Evolutionary conservation across 2,888 invertebrate genomes (phyloP), one percentile per base, ranked within the genome.

Genomic region (Agonopterix heracliana): DNA sequence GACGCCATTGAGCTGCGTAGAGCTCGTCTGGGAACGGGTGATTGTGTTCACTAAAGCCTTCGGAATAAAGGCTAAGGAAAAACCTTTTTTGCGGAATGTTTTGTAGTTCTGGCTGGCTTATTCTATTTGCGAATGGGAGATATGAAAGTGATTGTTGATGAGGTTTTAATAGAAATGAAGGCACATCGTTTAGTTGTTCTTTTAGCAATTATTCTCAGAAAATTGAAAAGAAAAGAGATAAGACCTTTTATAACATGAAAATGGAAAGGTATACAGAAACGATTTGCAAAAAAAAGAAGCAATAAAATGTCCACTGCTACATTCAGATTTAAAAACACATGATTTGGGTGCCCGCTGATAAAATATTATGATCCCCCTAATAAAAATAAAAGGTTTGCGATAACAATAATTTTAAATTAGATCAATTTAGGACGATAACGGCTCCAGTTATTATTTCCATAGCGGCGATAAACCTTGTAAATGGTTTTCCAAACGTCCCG

Each of bases 391-490:
- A 79, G 81, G 80, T 75, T 77, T 65, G 72, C 81, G 71, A 83
- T 84, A 86, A 82, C 84, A 85, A 85, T 86, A 84, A 84, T 84
- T 85, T 82, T 81, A 81, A 85, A 86, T 84, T 84, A 84, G 83
- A 85, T 83, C 85, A 82, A 84, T 85, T 85, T 83, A 78, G 85
- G 77, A 79, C 77, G 83, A 85, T 85, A 85, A 84, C 81, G 82
- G 83, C 81, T 71, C 68, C 81, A 78, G 84, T 84, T 86, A 87
- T 86, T 86, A 86, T 86, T 87, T 85, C 84, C 84, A 86, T 84
- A 72, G 85, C 82, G 76, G 70, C 84, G 80, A 86, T 86, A 87
- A 87, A 86, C 74, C 83, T 86, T 83, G 83, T 81, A 81, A 86
- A 87, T 85, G 83, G 86, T 81, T 86, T 86, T 85, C 81, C 86